Percentiles rank a stretch among this genome's conserved stretches.
Evolutionary conservation across 1,140 invertebrate species (phyloP).

Genomic region (Pseudobourletiella spinata): DNA sequence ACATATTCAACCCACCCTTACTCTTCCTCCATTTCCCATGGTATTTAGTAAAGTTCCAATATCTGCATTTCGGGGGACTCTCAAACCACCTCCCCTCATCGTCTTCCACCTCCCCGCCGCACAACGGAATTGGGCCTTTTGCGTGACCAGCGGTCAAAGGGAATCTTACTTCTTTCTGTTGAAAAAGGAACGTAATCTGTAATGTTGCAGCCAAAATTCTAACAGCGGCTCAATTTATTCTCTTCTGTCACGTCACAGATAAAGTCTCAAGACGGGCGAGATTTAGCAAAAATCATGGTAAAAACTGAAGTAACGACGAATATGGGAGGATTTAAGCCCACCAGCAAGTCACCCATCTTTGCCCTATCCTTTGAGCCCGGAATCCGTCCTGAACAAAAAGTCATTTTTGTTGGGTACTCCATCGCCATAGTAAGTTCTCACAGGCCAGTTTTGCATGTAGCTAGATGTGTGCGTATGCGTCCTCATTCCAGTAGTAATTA

Average conservation of each 20-base stretch:
- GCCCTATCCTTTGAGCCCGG: constrained; percentile 5
- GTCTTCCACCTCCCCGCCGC: no score
- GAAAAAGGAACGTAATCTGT: no score
- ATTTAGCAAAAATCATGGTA: constrained; percentile 7
- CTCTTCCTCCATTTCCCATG: no score
- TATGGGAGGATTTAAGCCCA: constrained; percentile 11
- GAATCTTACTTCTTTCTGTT: no score
- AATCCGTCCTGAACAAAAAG: constrained; percentile 5
- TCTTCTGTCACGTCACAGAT: background rate
- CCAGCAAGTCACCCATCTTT: constrained; percentile 10
- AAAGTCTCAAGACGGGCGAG: constrained; percentile 7
- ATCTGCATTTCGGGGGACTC: no score
- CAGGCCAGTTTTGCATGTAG: background rate
- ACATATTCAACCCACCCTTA: no score
- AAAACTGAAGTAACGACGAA: constrained; percentile 12
- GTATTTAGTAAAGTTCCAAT: no score
- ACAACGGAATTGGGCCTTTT: no score
- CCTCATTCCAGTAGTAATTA: no score
- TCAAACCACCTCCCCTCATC: no score
- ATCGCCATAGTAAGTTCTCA: constrained; percentile 8
- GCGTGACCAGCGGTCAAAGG: no score
- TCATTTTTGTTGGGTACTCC: constrained; percentile 4
- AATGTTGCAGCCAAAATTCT: background rate
- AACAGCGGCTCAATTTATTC: background rate
- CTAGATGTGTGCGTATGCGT: background rate